Evolutionary conservation across 2,113 vertebrate genomes (phyloP).

Genomic region (Ardeotis arabs): DNA sequence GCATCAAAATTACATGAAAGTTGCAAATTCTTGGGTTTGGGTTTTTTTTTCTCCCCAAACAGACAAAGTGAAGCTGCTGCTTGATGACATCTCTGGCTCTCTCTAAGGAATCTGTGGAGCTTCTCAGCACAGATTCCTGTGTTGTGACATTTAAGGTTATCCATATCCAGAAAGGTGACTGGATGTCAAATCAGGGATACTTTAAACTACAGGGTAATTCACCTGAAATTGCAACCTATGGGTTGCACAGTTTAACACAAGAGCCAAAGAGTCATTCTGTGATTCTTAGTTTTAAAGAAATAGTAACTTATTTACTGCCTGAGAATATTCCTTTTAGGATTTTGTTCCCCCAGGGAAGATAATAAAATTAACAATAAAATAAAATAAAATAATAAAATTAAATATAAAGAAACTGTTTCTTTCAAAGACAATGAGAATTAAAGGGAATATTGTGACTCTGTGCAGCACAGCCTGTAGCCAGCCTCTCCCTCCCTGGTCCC

Average conservation of each 20-base stretch:
- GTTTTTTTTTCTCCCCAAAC: neutral
- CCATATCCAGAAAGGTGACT: neutral
- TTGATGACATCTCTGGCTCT: neutral
- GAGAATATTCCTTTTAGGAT: neutral
- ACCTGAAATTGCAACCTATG: neutral
- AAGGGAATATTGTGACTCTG: neutral
- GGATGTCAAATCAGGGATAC: neutral
- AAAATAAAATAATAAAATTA: too few relatives aligned
- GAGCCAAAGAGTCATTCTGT: neutral
- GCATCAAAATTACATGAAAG: neutral
- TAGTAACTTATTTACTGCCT: neutral
- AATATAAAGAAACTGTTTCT: neutral
- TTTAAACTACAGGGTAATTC: neutral
- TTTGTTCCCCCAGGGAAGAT: neutral
- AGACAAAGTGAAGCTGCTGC: neutral
- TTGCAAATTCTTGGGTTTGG: neutral
- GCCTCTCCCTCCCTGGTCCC: neutral
- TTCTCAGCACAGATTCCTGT: neutral
- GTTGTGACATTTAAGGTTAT: constrained; percentile 2
- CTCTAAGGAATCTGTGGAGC: neutral
- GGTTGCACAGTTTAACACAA: neutral
- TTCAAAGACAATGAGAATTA: neutral
- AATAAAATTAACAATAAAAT: neutral
- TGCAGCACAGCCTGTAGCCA: neutral
- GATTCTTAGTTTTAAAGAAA: neutral